Base-by-base conservation (phyloP, 2,797 vertebrate genomes). In the Diplodus puntazzo region DNA sequence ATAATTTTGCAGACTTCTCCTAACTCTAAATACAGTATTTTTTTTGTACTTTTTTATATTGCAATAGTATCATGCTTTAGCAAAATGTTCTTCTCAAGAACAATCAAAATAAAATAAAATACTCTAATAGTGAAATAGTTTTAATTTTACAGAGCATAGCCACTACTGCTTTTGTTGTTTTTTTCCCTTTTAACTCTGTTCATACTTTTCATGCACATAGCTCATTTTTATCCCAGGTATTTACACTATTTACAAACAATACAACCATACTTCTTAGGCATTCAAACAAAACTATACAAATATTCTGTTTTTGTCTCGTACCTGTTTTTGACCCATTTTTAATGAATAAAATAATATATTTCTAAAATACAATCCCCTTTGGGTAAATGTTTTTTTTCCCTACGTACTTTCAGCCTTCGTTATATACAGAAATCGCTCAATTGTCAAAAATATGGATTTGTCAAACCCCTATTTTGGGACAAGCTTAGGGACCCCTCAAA, bases 281-380 rank as follows among this genome's bases (percentile, higher is more conserved):
- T 98, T 98, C 98, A 97, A 97, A 98, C 96, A 99, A 98, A 99
- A 98, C 98, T 99, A 99, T 99, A 99, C 97, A 99, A 98, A 98
- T 98, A 97, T 97, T 97, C 96, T 97, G 96, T 97, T 97, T 97
- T 97, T 96, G 96, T 97, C 96, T 97, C 96, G 93, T 95, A 97
- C 97, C 97, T 97, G 97, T 97, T 98, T 97, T 96, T 96, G 96
- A 97, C 97, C 96, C 97, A 94, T 95, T 95, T 96, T 98, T 96
- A 97, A 96, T 97, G 97, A 98, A 98, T 97, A 99, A 99, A 99
- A 98, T 98, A 98, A 98, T 97, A 96, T 96, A 95, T 96, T 95
- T 96, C 93, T 96, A 95, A 97, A 97, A 98, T 99, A 99, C 97
- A 99, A 97, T 97, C 97, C 97, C 96, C 95, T 96, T 97, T 95